A percentile compares a stretch with the other conserved stretches of the same genome.
Evolutionary conservation across 2,888 invertebrate species (phyloP).

Genomic region (Hypselothyrea guttata): DNA sequence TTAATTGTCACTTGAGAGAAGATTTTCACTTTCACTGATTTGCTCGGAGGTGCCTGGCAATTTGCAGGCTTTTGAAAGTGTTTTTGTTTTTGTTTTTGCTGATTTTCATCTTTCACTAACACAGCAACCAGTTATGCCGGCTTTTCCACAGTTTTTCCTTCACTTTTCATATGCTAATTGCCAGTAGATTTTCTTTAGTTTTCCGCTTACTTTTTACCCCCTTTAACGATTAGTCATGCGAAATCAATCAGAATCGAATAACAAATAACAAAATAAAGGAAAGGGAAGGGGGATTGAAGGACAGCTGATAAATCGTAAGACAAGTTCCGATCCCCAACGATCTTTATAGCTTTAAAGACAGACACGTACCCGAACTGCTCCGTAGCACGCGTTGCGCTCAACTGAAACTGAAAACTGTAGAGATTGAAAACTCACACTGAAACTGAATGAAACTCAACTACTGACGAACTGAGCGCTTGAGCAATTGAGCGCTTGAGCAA

Average conservation of each 20-base stretch:
- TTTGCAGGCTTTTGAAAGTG: slow-evolving; percentile 62
- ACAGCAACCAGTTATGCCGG: slow-evolving; percentile 38
- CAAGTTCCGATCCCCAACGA: slow-evolving; percentile 1
- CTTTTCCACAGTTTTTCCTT: slow-evolving; percentile 40
- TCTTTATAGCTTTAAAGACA: neutral
- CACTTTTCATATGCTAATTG: slow-evolving; percentile 17
- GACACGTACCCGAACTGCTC: slow-evolving; percentile 41
- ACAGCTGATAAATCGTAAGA: slow-evolving; percentile 40
- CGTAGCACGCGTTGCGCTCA: slow-evolving; percentile 67
- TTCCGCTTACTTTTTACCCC: neutral
- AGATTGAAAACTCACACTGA: slow-evolving; percentile 40
- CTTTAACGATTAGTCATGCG: slow-evolving; percentile 48
- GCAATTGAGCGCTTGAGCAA: slow-evolving; percentile 13
- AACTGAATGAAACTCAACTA: slow-evolving; percentile 56
- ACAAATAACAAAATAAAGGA: slow-evolving; percentile 19
- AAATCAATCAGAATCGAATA: slow-evolving; percentile 55
- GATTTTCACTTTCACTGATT: slow-evolving; percentile 76
- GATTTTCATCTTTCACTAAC: slow-evolving; percentile 61
- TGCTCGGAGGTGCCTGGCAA: slow-evolving; percentile 44
- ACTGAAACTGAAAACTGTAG: slow-evolving; percentile 56
- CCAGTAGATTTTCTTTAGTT: neutral
- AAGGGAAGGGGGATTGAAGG: slow-evolving; percentile 29
- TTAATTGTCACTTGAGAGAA: slow-evolving; percentile 71
- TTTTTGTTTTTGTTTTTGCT: too few relatives aligned
- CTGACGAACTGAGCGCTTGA: slow-evolving; percentile 18